Conservation (phyloP, 2,888 invertebrate genomes). For the Rhorus exstirpatorius region DNA sequence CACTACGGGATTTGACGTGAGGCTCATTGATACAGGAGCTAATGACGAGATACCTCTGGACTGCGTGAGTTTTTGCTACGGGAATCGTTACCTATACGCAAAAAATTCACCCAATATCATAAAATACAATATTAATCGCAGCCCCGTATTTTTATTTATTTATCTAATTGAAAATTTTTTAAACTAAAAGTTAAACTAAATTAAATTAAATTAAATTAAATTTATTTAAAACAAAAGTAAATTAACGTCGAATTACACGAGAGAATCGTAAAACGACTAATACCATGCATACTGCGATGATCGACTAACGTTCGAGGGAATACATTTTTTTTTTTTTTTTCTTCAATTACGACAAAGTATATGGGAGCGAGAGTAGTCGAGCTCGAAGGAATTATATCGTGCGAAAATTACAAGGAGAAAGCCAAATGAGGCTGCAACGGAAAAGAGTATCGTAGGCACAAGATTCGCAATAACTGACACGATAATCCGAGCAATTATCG, state of each 20-base stretch:
- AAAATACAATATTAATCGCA: constrained; percentile 54
- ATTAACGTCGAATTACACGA: constrained; percentile 2
- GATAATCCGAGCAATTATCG: constrained; percentile 30
- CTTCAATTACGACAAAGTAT: constrained; percentile 8
- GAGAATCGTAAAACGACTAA: constrained; percentile 70
- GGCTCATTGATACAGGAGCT: constrained; percentile 84
- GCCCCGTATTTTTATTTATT: constrained; percentile 14
- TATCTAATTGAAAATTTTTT: not conserved
- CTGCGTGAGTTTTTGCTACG: constrained; percentile 81
- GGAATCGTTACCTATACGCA: constrained; percentile 57
- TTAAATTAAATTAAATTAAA: too few relatives aligned
- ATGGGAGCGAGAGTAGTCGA: constrained; percentile 2
- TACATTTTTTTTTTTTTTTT: constrained; percentile 7
- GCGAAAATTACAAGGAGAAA: constrained; percentile 7
- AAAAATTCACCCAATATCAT: constrained; percentile 65
- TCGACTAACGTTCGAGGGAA: constrained; percentile 69
- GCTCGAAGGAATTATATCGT: not conserved
- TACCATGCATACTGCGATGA: constrained; percentile 77
- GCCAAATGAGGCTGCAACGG: not conserved
- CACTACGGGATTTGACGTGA: constrained; percentile 78
- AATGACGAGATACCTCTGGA: constrained; percentile 79
- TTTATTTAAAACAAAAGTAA: too few relatives aligned
- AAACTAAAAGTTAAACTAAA: not conserved
- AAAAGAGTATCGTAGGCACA: constrained; percentile 17
- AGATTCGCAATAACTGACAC: constrained; percentile 33